Conservation (phyloP, 2,113 vertebrate species). For the Amblyopsis rosae region DNA sequence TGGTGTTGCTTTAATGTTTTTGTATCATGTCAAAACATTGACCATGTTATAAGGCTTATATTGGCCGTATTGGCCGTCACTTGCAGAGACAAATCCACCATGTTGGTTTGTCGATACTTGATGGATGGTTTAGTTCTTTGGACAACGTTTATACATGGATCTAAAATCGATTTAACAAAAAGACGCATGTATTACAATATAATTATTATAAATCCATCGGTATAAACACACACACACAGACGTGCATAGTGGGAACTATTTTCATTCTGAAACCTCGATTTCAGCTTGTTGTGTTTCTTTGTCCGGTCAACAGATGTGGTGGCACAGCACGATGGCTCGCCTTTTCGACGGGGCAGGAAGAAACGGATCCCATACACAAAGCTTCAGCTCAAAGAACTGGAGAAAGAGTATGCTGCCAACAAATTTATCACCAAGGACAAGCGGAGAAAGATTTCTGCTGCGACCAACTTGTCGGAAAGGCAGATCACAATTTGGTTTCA, state of each 20-base stretch:
- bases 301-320: slow-evolving; percentile 81
- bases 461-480: slow-evolving; percentile 89
- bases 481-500: slow-evolving; percentile 99
- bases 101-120: not conserved
- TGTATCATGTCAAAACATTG: not conserved
- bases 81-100: not conserved
- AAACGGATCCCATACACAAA: slow-evolving; percentile 95
- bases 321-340: slow-evolving; percentile 83
- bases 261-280: not conserved
- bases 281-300: slow-evolving; percentile 10
- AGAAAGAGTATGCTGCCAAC: slow-evolving; percentile 90
- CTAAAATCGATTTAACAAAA: no score
- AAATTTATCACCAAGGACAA: slow-evolving; percentile 98
- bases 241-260: no score
- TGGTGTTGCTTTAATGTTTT: no score
- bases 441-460: slow-evolving; percentile 89
- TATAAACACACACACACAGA: no score
- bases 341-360: slow-evolving; percentile 90
- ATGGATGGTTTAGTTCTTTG: not conserved
- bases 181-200: no score
- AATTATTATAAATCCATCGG: no score
- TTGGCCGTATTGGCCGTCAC: not conserved
- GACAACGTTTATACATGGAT: not conserved
- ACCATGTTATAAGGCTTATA: not conserved
- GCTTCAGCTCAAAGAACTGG: slow-evolving; percentile 90